Evolutionary conservation across 2,888 invertebrate species (phyloP), one percentile per base, ranked within the genome.

Genomic region (Augochlorella aurata): DNA sequence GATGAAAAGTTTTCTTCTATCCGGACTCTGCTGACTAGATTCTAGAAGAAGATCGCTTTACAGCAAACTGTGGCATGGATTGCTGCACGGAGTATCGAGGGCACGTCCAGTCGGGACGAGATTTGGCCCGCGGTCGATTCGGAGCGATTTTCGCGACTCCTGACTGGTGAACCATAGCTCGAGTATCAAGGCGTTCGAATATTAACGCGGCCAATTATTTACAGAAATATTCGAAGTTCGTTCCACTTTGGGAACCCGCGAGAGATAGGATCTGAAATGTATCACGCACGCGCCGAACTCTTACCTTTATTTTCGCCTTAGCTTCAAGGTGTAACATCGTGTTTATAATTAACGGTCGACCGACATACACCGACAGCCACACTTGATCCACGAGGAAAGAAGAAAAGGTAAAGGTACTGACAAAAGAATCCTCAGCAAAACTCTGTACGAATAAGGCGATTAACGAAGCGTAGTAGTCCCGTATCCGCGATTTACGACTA

Each of bases 401-500:
- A 61, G 47, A 54, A 21, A 58, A 58, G 61, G 24, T 54, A 18
- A 74, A 69, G 14, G 12, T 47, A 74, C 29, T 16, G 44, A 47
- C 16, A 24, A 61, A 38, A 29, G 14, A 67, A 70, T 74, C 50
- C 58, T 24, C 77, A 73, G 76, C 81, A 76, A 82, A 65, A 24
- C 74, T 74, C 61, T 74, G 66, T 77, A 82, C 74, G 79, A 69
- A 58, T 75, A 73, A 73, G 65, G 77, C 80, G 77, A 86, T 81
- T 82, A 81, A 74, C 77, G 81, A 84, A 84, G 49, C 82, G 87
- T 85, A 84, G 79, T 87, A 86, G 86, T 81, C 85, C 80, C 84
- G 82, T 86, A 83, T 81, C 83, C 81, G 87, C 86, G 85, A 89
- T 82, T 87, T 81, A 82, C 83, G 77, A 86, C 81, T 89, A 88